Evolutionary conservation across 2,113 vertebrate species (phyloP).

Genomic region (Gila orcuttii): DNA sequence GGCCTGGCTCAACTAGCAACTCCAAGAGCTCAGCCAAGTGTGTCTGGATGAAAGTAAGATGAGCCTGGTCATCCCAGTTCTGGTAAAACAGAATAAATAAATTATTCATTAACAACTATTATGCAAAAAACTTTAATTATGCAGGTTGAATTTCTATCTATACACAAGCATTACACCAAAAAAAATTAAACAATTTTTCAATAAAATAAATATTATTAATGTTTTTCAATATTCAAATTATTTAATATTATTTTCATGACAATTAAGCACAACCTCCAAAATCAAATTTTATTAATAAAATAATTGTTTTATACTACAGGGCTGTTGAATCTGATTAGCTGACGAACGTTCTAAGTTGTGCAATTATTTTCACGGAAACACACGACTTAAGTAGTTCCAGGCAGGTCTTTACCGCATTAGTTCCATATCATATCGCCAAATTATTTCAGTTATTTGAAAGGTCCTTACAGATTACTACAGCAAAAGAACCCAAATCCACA

Average conservation of each 20-base stretch:
- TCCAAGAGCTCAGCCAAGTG: constrained; percentile 87
- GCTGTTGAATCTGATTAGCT: too few relatives aligned
- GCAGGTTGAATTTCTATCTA: neutral
- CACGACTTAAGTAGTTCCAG: too few relatives aligned
- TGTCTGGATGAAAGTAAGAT: constrained; percentile 83
- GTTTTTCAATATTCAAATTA: neutral
- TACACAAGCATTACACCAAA: neutral
- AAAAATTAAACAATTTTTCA: neutral
- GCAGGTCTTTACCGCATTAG: too few relatives aligned
- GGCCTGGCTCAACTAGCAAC: constrained; percentile 88
- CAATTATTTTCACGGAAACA: too few relatives aligned
- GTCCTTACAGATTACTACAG: too few relatives aligned
- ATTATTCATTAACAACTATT: neutral
- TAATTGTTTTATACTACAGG: neutral
- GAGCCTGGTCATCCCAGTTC: constrained; percentile 95
- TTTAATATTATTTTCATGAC: neutral
- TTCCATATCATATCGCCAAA: too few relatives aligned
- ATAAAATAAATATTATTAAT: too few relatives aligned
- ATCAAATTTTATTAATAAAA: neutral
- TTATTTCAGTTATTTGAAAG: too few relatives aligned
- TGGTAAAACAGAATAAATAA: constrained; percentile 57
- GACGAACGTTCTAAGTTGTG: too few relatives aligned
- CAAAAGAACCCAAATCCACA: too few relatives aligned
- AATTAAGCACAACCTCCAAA: neutral
- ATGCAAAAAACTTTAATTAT: neutral